Evolutionary conservation across 2,797 vertebrate species (phyloP).

Genomic region (Lerista edwardsae): DNA sequence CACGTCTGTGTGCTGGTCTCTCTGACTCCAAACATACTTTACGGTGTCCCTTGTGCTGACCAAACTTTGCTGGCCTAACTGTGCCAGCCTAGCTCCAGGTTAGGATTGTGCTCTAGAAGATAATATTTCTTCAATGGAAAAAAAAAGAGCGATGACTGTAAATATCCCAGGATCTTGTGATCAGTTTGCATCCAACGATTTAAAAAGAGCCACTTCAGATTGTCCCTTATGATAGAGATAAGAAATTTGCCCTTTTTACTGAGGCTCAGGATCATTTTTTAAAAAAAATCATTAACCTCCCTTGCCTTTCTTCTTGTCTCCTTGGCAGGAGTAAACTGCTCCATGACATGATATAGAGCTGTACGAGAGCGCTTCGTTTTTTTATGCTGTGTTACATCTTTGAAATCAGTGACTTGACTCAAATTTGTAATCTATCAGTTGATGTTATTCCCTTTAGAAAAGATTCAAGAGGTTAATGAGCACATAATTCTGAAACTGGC

Average conservation of each 20-base stretch:
- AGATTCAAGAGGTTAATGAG: constrained; percentile 17
- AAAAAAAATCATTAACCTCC: constrained; percentile 14
- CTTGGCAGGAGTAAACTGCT: neutral
- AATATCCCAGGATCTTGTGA: neutral
- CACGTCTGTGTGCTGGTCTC: too few relatives aligned
- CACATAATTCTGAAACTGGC: neutral
- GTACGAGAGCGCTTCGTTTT: neutral
- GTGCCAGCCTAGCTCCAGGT: too few relatives aligned
- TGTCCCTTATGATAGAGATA: neutral
- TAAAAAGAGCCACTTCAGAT: neutral
- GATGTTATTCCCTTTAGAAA: constrained; percentile 3
- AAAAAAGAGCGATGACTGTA: neutral
- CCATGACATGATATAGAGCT: constrained; percentile 7
- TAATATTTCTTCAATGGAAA: too few relatives aligned
- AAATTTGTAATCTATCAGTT: constrained; percentile 13
- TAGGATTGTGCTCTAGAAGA: too few relatives aligned
- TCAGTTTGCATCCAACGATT: constrained; percentile 11
- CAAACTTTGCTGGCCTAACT: too few relatives aligned
- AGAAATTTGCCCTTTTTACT: constrained; percentile 15
- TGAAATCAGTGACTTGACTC: constrained; percentile 37
- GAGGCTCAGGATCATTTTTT: neutral
- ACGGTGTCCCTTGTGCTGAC: too few relatives aligned
- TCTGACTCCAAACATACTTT: too few relatives aligned
- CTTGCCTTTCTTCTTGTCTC: neutral
- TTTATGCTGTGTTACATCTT: constrained; percentile 9